Percentiles rank a stretch among this genome's conserved stretches.
These are phyloP conservation scores for Trachops cirrhosus DNA, from an alignment of 2,797 vertebrate species.

Conservation along the genomic window DNA sequence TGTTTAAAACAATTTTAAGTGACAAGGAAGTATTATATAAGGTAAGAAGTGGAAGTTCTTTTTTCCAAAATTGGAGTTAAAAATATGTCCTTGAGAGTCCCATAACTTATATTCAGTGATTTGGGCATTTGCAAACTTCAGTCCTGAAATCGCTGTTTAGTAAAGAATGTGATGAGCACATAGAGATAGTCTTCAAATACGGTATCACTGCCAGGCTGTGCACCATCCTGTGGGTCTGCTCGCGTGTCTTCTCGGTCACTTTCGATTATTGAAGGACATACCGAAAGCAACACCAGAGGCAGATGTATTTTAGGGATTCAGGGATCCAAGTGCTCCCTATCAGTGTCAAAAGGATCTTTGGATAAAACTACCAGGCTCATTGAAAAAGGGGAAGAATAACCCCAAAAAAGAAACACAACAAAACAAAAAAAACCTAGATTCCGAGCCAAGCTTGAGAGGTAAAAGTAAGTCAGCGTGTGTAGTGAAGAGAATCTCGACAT, in stretches of 20 bases:
- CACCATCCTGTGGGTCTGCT: background rate
- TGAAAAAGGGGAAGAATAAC: background rate
- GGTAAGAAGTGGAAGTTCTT: background rate
- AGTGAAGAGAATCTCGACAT: conserved; percentile 14
- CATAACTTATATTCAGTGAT: background rate
- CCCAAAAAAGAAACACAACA: background rate
- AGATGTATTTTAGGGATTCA: background rate
- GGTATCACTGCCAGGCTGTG: background rate
- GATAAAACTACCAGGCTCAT: conserved; percentile 5
- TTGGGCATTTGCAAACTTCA: conserved; percentile 12
- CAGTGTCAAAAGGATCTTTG: conserved; percentile 23
- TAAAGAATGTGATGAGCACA: background rate
- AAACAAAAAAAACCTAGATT: background rate
- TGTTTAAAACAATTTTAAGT: conserved; percentile 6
- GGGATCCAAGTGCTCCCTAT: background rate
- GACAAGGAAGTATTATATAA: background rate
- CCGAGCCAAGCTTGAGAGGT: conserved; percentile 39
- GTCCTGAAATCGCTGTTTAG: conserved; percentile 17
- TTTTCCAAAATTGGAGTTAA: background rate
- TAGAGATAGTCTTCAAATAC: background rate
- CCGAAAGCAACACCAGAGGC: background rate
- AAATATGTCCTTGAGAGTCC: background rate
- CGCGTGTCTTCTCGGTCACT: background rate
- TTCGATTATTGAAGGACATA: conserved; percentile 8
- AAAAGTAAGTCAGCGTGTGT: background rate